Base-by-base conservation (phyloP, 2,888 invertebrate genomes). In the Pachydiplax longipennis region DNA sequence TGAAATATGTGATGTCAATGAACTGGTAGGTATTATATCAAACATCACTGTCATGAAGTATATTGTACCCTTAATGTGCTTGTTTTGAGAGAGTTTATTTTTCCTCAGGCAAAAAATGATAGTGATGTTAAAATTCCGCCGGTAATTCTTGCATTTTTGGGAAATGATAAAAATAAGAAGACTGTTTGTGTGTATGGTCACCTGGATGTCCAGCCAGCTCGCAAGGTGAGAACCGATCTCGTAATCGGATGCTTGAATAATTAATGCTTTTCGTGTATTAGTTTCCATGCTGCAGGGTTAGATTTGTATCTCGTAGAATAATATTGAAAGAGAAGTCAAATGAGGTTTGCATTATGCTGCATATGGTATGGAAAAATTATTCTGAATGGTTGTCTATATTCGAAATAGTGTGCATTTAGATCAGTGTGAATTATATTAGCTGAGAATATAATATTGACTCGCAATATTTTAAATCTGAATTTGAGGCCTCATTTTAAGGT, bases 141-240 rank as follows among this genome's bases (percentile, higher is more conserved):
- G 40, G 97, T 98, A 8, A 94, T 99, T 81, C 95, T 98, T 58
- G 99, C 97, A 80, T 94, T 94, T 58, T 94, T 99, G 90, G 98
- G 98, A 92, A 96, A 95, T 92, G 98, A 99, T 93, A 95, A 96
- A 0, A 95, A 95, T 80, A 99, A 99, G 94, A 98, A 98, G 93
- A 99, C 99, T 10, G 96, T 99, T 81, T 96, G 98, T 91, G 95
- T 99, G 91, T 99, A 99, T 94, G 99, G 99, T 0, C 99, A 99
- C 94, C 95, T 99, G 93, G 99, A 99, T 95, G 99, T 99, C 0
- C 99, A 99, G 94, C 99, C 99, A 15, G 99, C 99, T 0, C 94
- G 96, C 53, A 96, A 96, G 93, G 94, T 94, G 91, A 90, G 91
- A 90, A 18, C 18, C 18, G 53, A 53, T 15, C 1, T 35, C 25